These are phyloP conservation scores for Ariopsis seemanni DNA, from an alignment of 2,113 vertebrate genomes.

Conservation along the genomic window DNA sequence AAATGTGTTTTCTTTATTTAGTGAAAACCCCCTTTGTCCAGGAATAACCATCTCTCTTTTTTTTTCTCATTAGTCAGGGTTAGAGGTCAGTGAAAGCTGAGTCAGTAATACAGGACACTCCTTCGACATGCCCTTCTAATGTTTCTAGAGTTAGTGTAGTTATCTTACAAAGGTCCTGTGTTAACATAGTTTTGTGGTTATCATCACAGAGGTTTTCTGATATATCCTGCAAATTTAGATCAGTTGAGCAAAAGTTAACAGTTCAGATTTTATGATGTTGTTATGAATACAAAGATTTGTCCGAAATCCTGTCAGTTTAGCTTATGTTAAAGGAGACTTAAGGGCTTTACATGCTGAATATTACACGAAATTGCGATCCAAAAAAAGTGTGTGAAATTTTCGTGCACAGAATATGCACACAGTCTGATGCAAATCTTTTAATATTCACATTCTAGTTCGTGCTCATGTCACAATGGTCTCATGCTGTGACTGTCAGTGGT, in stretches of 20 bases:
- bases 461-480: too few relatives aligned
- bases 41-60: background rate
- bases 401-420: too few relatives aligned
- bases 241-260: background rate
- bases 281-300: background rate
- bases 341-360: too few relatives aligned
- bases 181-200: background rate
- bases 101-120: background rate
- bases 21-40: constrained; percentile 36
- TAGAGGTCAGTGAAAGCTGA: background rate
- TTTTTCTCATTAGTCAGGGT: background rate
- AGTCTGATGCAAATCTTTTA: too few relatives aligned
- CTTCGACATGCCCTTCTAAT: background rate
- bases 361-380: too few relatives aligned
- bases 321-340: background rate
- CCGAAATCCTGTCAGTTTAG: background rate
- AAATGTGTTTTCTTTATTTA: constrained; percentile 33
- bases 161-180: too few relatives aligned
- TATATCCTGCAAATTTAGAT: background rate
- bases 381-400: too few relatives aligned
- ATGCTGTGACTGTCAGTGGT: too few relatives aligned
- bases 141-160: background rate
- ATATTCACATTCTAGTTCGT: too few relatives aligned
- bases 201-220: background rate
- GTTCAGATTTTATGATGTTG: background rate